phyloP scores from a whole-genome alignment of 92 coral and sea anemone genomes.

The Epizoanthus stellaris region DNA sequence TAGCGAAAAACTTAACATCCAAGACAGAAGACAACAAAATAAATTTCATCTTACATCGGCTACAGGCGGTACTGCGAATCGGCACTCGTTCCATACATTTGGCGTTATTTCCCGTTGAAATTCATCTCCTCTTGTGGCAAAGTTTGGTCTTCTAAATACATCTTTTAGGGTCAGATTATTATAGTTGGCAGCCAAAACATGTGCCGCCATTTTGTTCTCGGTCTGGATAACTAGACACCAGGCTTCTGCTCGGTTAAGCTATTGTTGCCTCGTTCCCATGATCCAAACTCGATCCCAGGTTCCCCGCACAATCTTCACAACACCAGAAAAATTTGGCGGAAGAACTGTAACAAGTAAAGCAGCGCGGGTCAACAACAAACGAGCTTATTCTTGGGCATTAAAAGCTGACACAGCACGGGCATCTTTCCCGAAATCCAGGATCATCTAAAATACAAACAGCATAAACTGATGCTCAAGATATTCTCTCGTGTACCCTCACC shows the following conservation, averaged over 20 bases:
- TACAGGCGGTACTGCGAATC: constrained; percentile 93
- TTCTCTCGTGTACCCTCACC: too few relatives aligned
- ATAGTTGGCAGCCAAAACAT: constrained; percentile 69
- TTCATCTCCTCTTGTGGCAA: constrained; percentile 46
- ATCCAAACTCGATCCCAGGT: too few relatives aligned
- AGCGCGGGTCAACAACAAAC: too few relatives aligned
- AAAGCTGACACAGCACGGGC: too few relatives aligned
- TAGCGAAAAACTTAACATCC: neutral
- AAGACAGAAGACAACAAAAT: neutral
- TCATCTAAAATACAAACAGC: too few relatives aligned
- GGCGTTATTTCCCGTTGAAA: constrained; percentile 59
- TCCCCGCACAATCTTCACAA: too few relatives aligned
- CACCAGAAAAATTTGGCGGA: too few relatives aligned
- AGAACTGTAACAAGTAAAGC: too few relatives aligned
- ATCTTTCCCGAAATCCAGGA: too few relatives aligned
- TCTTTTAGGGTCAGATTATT: constrained; percentile 77
- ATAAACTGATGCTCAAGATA: too few relatives aligned
- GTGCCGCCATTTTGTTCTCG: constrained; percentile 80
- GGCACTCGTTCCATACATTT: constrained; percentile 68
- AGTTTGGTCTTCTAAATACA: constrained; percentile 71
- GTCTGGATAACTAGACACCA: constrained; percentile 19
- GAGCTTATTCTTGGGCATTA: too few relatives aligned
- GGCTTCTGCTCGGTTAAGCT: neutral
- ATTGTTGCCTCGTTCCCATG: neutral
- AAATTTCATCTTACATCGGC: constrained; percentile 74